phyloP scores from a whole-genome alignment of 64 coral and sea anemone genomes.

The Montipora capricornis region DNA sequence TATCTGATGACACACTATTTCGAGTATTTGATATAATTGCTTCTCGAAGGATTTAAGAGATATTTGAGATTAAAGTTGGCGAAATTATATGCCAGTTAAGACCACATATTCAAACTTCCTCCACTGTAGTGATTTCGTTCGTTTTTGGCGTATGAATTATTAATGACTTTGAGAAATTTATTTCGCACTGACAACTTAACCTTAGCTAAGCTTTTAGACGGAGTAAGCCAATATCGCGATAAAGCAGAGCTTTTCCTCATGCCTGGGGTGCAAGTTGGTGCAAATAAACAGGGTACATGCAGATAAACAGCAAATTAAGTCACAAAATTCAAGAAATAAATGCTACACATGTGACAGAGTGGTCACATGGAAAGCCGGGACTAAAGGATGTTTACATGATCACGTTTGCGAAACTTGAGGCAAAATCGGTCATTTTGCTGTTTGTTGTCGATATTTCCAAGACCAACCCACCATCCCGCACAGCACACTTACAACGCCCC shows the following conservation, averaged over 20 bases:
- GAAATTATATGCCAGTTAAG: no score
- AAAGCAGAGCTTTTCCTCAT: conserved; percentile 7
- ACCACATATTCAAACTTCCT: no score
- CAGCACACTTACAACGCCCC: neutral
- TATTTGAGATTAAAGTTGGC: no score
- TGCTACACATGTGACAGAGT: conserved; percentile 41
- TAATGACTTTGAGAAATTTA: neutral
- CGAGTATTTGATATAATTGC: no score
- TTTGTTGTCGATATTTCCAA: conserved; percentile 12
- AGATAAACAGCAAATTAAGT: neutral
- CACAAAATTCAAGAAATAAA: conserved; percentile 34
- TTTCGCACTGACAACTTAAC: conserved; percentile 19
- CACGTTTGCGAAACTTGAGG: conserved; percentile 52
- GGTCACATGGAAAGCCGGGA: conserved; percentile 31
- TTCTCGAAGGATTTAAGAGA: no score
- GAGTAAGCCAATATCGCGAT: conserved; percentile 29
- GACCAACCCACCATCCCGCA: neutral
- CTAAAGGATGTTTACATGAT: conserved; percentile 34
- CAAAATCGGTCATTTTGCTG: conserved; percentile 44
- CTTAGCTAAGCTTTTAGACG: conserved; percentile 26
- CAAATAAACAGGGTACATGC: neutral
- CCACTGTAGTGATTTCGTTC: no score
- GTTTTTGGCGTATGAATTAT: no score
- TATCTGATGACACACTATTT: no score
- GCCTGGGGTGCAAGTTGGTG: neutral